A percentile compares a stretch with the other conserved stretches of the same genome.
Conservation (phyloP, 2,888 invertebrate species). For the Aspidapion aeneum region DNA sequence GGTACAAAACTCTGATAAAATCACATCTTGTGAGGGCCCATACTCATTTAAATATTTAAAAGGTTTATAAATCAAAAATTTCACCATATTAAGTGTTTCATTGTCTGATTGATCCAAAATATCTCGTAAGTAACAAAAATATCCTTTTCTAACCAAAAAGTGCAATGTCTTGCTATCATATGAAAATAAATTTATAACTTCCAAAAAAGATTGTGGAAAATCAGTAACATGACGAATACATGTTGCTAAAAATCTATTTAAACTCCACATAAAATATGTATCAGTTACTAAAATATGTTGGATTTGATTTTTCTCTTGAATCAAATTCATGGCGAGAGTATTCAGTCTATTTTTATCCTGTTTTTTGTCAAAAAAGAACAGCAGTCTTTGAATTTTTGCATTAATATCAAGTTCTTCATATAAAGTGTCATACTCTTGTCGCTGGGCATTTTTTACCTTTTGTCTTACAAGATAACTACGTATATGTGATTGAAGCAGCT, state of each 20-base stretch:
- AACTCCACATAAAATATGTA: constrained; percentile 48
- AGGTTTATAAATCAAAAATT: constrained; percentile 75
- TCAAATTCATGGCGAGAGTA: constrained; percentile 11
- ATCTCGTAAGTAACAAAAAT: constrained; percentile 68
- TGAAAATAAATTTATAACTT: constrained; percentile 75
- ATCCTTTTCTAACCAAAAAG: constrained; percentile 60
- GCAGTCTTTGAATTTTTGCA: constrained; percentile 60
- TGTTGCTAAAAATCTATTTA: constrained; percentile 41
- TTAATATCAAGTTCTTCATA: constrained; percentile 51
- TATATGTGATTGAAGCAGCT: constrained; percentile 78
- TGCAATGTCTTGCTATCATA: constrained; percentile 49
- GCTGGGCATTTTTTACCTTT: constrained; percentile 61
- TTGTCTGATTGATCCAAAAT: constrained; percentile 65
- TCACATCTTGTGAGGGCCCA: constrained; percentile 50
- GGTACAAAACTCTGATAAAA: constrained; percentile 57
- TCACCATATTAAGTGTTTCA: constrained; percentile 60
- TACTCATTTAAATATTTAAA: constrained; percentile 54
- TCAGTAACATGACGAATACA: constrained; percentile 39
- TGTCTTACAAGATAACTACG: constrained; percentile 72
- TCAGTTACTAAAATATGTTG: constrained; percentile 35
- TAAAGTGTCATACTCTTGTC: constrained; percentile 64
- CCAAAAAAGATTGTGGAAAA: constrained; percentile 44
- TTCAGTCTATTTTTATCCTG: constrained; percentile 3
- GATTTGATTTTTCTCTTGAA: constrained; percentile 11
- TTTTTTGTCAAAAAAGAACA: constrained; percentile 69